Percentiles rank a stretch among this genome's conserved stretches.
These are phyloP conservation scores for Theretra japonica DNA, from an alignment of 2,888 invertebrate genomes.

Conservation along the genomic window DNA sequence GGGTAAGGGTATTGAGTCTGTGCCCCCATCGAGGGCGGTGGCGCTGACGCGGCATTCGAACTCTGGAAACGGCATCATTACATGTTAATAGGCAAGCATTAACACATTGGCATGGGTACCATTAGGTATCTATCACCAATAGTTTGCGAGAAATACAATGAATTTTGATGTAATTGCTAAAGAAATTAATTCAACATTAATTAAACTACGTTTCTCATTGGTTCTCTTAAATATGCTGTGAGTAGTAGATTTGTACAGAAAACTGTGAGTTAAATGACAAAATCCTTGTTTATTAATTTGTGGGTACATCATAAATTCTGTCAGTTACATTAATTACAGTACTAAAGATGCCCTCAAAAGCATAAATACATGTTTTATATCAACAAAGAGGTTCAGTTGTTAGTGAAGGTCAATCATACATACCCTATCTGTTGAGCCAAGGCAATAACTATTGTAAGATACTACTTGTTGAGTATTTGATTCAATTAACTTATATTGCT, in stretches of 20 bases:
- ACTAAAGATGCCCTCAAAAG: not conserved
- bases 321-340: not conserved
- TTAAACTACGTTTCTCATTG: too few species aligned
- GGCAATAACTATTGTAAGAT: not conserved
- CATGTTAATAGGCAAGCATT: not conserved
- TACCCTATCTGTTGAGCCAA: not conserved
- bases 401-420: constrained; percentile 7
- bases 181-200: too few species aligned
- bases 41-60: constrained; percentile 70
- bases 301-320: not conserved
- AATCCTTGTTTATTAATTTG: not conserved
- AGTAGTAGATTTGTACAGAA: too few species aligned
- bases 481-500: not conserved
- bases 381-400: not conserved
- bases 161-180: not conserved
- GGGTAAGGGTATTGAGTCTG: constrained; percentile 94
- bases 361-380: not conserved
- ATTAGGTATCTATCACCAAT: constrained; percentile 22
- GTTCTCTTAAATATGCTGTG: too few species aligned
- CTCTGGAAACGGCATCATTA: constrained; percentile 60
- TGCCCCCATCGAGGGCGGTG: constrained; percentile 80
- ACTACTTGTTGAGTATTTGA: not conserved
- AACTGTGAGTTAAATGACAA: too few species aligned
- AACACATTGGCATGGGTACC: not conserved
- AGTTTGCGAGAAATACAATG: not conserved